A percentile compares a stretch with the other conserved stretches of the same genome.
phyloP scores from a whole-genome alignment of 2,888 invertebrate genomes.

The Empis livida region DNA sequence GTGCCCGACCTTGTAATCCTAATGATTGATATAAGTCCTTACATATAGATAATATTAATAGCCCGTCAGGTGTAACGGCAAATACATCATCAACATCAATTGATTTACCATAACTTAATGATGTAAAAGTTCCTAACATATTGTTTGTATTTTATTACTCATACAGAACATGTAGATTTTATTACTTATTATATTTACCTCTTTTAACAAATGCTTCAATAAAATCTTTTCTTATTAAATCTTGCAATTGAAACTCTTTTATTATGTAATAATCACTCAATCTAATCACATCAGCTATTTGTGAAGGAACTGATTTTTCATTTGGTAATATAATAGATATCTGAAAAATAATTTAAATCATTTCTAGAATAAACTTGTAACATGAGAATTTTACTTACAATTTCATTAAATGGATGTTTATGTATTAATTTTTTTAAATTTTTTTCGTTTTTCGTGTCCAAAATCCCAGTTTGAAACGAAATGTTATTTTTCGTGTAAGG shows the following conservation, averaged over 20 bases:
- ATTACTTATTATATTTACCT: slow-evolving; percentile 34
- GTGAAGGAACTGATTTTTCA: slow-evolving; percentile 21
- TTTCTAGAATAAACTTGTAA: neutral
- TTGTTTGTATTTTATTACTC: neutral
- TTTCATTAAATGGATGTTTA: slow-evolving; percentile 40
- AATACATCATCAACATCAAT: slow-evolving; percentile 38
- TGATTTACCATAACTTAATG: slow-evolving; percentile 32
- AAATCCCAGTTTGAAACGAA: slow-evolving; percentile 24
- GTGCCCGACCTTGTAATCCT: slow-evolving; percentile 39
- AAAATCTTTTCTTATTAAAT: slow-evolving; percentile 39
- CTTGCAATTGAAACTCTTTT: slow-evolving; percentile 31
- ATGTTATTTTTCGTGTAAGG: slow-evolving; percentile 35
- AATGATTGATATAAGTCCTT: slow-evolving; percentile 40
- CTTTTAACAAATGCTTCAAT: slow-evolving; percentile 42
- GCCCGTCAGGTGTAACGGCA: slow-evolving; percentile 39
- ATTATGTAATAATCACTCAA: slow-evolving; percentile 43
- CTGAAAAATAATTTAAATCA: slow-evolving; percentile 26
- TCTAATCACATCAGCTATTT: slow-evolving; percentile 23
- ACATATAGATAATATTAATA: slow-evolving; percentile 38
- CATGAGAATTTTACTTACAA: slow-evolving; percentile 30
- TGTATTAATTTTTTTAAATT: slow-evolving; percentile 25
- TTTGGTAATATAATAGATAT: slow-evolving; percentile 42
- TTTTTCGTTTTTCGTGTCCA: slow-evolving; percentile 16
- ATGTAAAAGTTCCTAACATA: slow-evolving; percentile 35
- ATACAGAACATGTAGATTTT: neutral